A percentile compares a stretch with the other conserved stretches of the same genome.
Evolutionary conservation across 2,797 vertebrate genomes (phyloP).

Genomic region (Intellagama lesueurii): DNA sequence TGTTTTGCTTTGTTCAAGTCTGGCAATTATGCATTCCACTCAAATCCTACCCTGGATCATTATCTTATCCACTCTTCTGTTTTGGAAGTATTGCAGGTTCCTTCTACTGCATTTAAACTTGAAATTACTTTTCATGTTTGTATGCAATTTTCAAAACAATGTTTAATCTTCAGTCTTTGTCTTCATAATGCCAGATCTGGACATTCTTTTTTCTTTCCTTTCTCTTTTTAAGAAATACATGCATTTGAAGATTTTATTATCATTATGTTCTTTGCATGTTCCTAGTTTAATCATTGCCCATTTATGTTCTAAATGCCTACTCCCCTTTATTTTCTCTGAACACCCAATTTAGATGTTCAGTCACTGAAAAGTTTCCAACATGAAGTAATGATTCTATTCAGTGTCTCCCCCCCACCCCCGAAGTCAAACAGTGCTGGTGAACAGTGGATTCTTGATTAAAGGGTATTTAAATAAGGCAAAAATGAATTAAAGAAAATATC

Average conservation of each 20-base stretch:
- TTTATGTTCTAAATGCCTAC: slow-evolving; percentile 26
- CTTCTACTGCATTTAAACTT: not conserved
- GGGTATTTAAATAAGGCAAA: not conserved
- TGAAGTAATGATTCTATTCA: slow-evolving; percentile 27
- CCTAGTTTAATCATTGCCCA: slow-evolving; percentile 22
- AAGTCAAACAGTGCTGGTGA: slow-evolving; percentile 23
- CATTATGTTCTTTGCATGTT: slow-evolving; percentile 20
- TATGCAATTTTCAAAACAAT: slow-evolving; percentile 29
- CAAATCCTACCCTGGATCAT: slow-evolving; percentile 2
- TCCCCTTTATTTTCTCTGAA: slow-evolving; percentile 28
- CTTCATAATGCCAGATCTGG: slow-evolving; percentile 11
- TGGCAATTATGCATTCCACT: not conserved
- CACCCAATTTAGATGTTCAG: slow-evolving; percentile 35
- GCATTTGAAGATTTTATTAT: slow-evolving; percentile 28
- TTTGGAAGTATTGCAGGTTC: not conserved
- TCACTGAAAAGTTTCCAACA: slow-evolving; percentile 31
- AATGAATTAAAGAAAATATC: slow-evolving; percentile 14
- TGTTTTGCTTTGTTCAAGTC: slow-evolving; percentile 16
- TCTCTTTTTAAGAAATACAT: not conserved
- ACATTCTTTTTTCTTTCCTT: not conserved
- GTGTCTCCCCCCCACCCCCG: not conserved
- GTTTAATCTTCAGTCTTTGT: slow-evolving; percentile 34
- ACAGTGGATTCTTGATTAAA: slow-evolving; percentile 23
- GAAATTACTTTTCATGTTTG: slow-evolving; percentile 7
- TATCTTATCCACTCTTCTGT: slow-evolving; percentile 5